Base-by-base conservation (phyloP, 2,113 vertebrate genomes). In the Sciurus niger region DNA sequence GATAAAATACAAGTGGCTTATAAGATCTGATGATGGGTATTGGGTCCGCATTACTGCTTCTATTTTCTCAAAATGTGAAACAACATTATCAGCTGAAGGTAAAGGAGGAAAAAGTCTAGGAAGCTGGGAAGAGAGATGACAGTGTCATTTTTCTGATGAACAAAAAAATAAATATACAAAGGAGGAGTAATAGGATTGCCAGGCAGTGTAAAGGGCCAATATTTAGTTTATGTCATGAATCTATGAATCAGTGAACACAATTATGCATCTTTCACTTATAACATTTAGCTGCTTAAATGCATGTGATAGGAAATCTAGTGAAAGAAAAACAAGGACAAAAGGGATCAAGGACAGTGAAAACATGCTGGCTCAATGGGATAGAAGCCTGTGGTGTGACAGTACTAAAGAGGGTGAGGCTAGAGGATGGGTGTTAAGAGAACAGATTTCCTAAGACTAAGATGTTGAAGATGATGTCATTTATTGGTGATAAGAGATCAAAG, bases 11-110 rank as follows among this genome's bases (percentile, higher is more conserved):
- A 51, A 79, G 58, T 70, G 20, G 4, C 11, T 37, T 87, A 55
- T 90, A 34, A 84, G 77, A 51, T 78, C 76, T 92, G 34, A 84
- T 70, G 58, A 70, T 1, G 46, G 30, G 63, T 30, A 40, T 68
- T 46, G 48, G 63, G 40, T 22, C 83, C 60, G 28, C 58, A 20
- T 74, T 78, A n/a, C 34, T 78, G 55, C 67, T 96, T 97, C 85
- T 86, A 89, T 72, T 92, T 97, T 79, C 89, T 83, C 72, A 80
- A 87, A 84, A 63, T 51, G 25, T 74, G 37, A 84, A 40, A 20
- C 37, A 70, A 14, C 37, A 8, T 20, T 60, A 87, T 73, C 40
- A 89, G 51, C 60, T 43, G 32, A 94, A 55, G 6, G 18, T 76
- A 53, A 86, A 76, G 68, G 16, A 10, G 40, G 93, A 84, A 79